Conservation (phyloP, 2,888 invertebrate species). For the Acronicta aceris region DNA sequence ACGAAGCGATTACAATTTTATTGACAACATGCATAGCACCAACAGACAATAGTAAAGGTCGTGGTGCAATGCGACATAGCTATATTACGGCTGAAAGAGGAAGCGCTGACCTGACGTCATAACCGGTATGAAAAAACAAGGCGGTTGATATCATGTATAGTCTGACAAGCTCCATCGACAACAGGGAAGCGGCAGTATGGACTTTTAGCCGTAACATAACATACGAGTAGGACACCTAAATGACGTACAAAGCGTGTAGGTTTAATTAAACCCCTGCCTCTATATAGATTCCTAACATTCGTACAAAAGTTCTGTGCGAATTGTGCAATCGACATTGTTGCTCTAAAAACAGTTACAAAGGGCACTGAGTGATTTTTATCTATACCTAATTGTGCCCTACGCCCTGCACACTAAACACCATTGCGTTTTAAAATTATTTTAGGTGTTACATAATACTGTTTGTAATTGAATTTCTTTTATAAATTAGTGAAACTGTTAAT, state of each 20-base stretch:
- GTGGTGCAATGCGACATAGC: slow-evolving; percentile 21
- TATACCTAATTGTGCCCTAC: slow-evolving; percentile 22
- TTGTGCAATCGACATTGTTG: background rate
- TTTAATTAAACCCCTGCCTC: slow-evolving; percentile 37
- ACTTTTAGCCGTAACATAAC: slow-evolving; percentile 14
- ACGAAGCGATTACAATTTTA: slow-evolving; percentile 10
- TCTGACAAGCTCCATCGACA: background rate
- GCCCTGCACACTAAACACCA: slow-evolving; percentile 17
- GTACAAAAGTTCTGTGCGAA: background rate
- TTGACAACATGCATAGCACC: slow-evolving; percentile 17
- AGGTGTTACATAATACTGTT: slow-evolving; percentile 25
- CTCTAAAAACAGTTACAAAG: background rate
- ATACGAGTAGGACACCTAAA: slow-evolving; percentile 13
- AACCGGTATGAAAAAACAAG: background rate
- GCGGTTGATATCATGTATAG: background rate
- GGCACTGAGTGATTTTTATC: background rate
- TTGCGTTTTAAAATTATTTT: slow-evolving; percentile 4
- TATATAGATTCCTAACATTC: background rate
- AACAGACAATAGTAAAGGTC: slow-evolving; percentile 30
- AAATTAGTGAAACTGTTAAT: slow-evolving; percentile 21
- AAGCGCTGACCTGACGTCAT: background rate
- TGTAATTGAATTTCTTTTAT: slow-evolving; percentile 1
- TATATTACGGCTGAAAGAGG: slow-evolving; percentile 10
- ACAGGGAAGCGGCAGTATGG: background rate
- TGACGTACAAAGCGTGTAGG: slow-evolving; percentile 30